phyloP scores from a whole-genome alignment of 1,140 invertebrate genomes.

The Eumeta japonica region DNA sequence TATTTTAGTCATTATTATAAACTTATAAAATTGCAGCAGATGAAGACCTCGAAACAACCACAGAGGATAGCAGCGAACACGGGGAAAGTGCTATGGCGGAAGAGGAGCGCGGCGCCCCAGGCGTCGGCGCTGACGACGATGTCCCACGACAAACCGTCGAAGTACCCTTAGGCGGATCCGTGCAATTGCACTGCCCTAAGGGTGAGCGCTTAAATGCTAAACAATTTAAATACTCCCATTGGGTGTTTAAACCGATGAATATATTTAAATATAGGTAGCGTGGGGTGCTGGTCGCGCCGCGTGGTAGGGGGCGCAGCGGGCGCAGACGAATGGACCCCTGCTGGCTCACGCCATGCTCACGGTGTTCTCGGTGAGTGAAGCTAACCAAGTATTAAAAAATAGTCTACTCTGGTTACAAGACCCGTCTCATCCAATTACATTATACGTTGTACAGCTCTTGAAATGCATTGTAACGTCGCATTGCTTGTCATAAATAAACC shows the following conservation, averaged over 20 bases:
- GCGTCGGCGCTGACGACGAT: slow-evolving; percentile 22
- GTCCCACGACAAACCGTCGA: slow-evolving; percentile 57
- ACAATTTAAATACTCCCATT: not conserved
- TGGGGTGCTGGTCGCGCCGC: slow-evolving; percentile 48
- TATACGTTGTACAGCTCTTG: too few species aligned
- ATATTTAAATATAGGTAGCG: slow-evolving; percentile 25
- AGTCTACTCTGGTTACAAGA: too few species aligned
- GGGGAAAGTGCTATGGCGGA: not conserved
- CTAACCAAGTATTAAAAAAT: too few species aligned
- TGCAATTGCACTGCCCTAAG: slow-evolving; percentile 79
- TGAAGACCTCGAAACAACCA: too few species aligned
- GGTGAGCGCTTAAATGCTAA: slow-evolving; percentile 43
- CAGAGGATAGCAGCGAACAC: not conserved
- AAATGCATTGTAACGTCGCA: too few species aligned
- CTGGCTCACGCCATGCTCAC: slow-evolving; percentile 42
- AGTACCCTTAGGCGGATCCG: slow-evolving; percentile 78
- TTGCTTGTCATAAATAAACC: too few species aligned
- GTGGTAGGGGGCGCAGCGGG: slow-evolving; percentile 32
- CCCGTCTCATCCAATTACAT: too few species aligned
- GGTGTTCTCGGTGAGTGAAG: slow-evolving; percentile 36
- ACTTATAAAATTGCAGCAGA: not conserved
- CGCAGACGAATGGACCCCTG: slow-evolving; percentile 38
- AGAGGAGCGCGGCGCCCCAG: slow-evolving; percentile 8
- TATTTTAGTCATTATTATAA: not conserved
- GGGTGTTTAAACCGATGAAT: not conserved